These are phyloP conservation scores for Leucophenga varia DNA, from an alignment of 1,140 invertebrate genomes.

Conservation along the genomic window DNA sequence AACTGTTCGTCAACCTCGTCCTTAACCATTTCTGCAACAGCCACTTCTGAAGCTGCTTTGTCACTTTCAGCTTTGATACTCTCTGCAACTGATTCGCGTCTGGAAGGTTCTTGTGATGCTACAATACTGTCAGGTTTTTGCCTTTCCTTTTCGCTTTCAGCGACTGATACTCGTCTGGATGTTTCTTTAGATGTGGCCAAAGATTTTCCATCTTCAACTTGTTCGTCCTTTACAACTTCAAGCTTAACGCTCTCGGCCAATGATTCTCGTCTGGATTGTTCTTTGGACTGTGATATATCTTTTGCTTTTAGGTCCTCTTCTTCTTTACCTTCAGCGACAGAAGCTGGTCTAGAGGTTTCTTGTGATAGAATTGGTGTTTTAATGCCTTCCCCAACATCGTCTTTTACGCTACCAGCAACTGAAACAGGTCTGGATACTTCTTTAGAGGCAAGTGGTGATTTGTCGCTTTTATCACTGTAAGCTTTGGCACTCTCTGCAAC, in stretches of 20 bases:
- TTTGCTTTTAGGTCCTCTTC: conserved; percentile 9
- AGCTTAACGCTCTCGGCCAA: conserved; percentile 9
- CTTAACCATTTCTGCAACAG: conserved; percentile 2
- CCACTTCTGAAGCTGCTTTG: conserved; percentile 4
- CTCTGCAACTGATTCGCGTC: conserved; percentile 20
- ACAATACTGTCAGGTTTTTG: conserved; percentile 1
- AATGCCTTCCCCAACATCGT: no score
- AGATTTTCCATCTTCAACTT: conserved; percentile 13
- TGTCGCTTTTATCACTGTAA: conserved; percentile 7
- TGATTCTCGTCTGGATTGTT: conserved; percentile 11
- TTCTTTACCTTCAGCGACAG: conserved; percentile 10
- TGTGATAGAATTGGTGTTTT: no score
- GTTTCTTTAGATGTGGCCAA: conserved; percentile 9
- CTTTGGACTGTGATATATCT: neutral
- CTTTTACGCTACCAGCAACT: conserved; percentile 4
- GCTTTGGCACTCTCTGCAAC: conserved; percentile 2
- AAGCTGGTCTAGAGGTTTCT: conserved; percentile 17
- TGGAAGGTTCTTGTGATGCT: conserved; percentile 15
- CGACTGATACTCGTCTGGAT: conserved; percentile 14
- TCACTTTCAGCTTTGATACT: conserved; percentile 15
- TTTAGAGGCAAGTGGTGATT: conserved; percentile 13
- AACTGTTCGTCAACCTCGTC: no score
- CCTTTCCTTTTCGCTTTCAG: conserved; percentile 13
- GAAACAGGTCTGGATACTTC: conserved; percentile 13
- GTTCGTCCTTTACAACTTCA: conserved; percentile 1